These are phyloP conservation scores for Leucosticte australis DNA, from an alignment of 2,113 vertebrate genomes.

Conservation along the genomic window DNA sequence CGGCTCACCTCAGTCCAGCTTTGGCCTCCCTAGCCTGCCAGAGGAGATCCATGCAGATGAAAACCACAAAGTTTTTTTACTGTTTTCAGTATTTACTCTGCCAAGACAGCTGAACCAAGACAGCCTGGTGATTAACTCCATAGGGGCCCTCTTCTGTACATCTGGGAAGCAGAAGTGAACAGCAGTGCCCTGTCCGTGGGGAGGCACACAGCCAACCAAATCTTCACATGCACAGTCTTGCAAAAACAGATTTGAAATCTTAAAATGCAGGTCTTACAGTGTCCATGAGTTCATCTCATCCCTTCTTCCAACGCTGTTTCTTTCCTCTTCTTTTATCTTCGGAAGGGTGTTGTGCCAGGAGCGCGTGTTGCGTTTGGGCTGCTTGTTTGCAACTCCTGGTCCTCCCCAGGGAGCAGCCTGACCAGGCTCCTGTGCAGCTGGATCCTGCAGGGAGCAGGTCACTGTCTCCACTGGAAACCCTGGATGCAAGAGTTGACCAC, in stretches of 20 bases:
- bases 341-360: accelerated
- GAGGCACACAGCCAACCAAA: accelerated
- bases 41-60: background rate
- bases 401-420: background rate
- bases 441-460: background rate
- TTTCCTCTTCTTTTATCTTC: background rate
- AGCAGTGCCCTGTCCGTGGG: background rate
- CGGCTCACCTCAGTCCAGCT: background rate
- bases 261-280: background rate
- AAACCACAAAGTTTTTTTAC: background rate
- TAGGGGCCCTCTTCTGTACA: accelerated
- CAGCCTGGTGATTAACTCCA: background rate
- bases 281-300: background rate
- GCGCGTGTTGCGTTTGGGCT: accelerated
- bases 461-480: background rate
- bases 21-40: background rate
- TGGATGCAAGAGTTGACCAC: background rate
- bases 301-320: background rate
- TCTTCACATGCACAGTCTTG: background rate
- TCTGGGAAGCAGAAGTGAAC: background rate
- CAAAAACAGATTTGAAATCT: background rate
- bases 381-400: background rate
- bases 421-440: background rate
- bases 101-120: background rate
- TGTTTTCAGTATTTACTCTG: background rate